Conservation (phyloP, 2,888 invertebrate species). For the Sycophila texana region DNA sequence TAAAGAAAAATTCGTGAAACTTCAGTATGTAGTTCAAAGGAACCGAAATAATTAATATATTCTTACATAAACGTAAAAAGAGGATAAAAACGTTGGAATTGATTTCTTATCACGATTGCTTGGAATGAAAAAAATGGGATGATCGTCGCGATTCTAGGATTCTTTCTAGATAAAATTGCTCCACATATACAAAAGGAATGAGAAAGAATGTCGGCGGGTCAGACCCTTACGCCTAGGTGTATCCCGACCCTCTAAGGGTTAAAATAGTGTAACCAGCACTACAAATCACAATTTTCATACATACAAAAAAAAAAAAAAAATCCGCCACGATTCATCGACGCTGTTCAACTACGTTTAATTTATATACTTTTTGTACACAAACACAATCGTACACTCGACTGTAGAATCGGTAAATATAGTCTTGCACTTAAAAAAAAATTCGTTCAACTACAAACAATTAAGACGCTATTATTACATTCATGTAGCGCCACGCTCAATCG, state of each 20-base stretch:
- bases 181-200: neutral
- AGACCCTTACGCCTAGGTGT: too few species aligned
- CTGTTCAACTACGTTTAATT: conserved; percentile 35
- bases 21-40: too few species aligned
- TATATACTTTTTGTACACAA: conserved; percentile 35
- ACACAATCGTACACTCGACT: conserved; percentile 20
- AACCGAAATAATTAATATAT: neutral
- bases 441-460: conserved; percentile 20
- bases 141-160: neutral
- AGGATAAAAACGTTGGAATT: neutral
- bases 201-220: conserved; percentile 1
- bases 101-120: too few species aligned
- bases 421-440: conserved; percentile 13
- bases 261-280: conserved; percentile 27
- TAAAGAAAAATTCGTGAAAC: too few species aligned
- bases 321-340: conserved; percentile 37
- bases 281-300: neutral
- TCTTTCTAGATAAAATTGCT: neutral
- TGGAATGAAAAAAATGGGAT: neutral
- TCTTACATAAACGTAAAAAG: neutral
- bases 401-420: conserved; percentile 12
- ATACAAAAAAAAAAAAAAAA: conserved; percentile 22
- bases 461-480: conserved; percentile 12
- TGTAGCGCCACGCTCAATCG: conserved; percentile 31
- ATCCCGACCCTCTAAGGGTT: too few species aligned